These are phyloP conservation scores for Cassiopea andromeda DNA, from an alignment of 30 jellyfish, hydroid and myxozoan species.

Conservation along the genomic window DNA sequence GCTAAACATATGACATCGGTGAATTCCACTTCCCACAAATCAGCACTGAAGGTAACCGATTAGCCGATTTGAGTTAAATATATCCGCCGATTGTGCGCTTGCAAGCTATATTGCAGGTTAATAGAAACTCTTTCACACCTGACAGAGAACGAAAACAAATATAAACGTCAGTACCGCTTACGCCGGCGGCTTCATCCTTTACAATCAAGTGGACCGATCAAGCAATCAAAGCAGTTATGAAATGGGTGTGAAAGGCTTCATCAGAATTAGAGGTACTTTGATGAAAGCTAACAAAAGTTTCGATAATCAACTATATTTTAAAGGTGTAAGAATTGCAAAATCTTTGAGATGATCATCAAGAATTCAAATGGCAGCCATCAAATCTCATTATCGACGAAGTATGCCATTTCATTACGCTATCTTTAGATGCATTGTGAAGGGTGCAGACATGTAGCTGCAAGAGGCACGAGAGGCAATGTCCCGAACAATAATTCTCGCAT, in stretches of 20 bases:
- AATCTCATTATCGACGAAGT: too few relatives aligned
- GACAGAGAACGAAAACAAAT: slow-evolving; percentile 4
- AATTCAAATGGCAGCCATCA: neutral
- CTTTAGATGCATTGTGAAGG: too few relatives aligned
- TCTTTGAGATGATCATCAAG: neutral
- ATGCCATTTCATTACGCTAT: too few relatives aligned
- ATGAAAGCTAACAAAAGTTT: neutral
- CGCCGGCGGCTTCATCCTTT: neutral
- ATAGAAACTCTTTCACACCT: neutral
- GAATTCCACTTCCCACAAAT: slow-evolving; percentile 6
- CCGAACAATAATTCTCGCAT: too few relatives aligned
- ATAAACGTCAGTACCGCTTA: neutral
- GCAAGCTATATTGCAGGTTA: neutral
- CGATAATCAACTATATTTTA: neutral
- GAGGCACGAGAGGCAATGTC: too few relatives aligned
- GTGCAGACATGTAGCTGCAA: too few relatives aligned
- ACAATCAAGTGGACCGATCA: neutral
- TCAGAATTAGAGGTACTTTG: neutral
- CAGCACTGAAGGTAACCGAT: slow-evolving; percentile 38
- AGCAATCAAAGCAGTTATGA: neutral
- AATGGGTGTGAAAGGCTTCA: neutral
- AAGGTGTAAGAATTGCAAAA: neutral
- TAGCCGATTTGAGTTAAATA: slow-evolving; percentile 3
- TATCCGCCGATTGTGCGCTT: slow-evolving; percentile 33
- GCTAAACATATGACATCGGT: slow-evolving; percentile 12